Evolutionary conservation across 2,888 invertebrate species (phyloP).

Genomic region (Eueremaeus valkanovi): DNA sequence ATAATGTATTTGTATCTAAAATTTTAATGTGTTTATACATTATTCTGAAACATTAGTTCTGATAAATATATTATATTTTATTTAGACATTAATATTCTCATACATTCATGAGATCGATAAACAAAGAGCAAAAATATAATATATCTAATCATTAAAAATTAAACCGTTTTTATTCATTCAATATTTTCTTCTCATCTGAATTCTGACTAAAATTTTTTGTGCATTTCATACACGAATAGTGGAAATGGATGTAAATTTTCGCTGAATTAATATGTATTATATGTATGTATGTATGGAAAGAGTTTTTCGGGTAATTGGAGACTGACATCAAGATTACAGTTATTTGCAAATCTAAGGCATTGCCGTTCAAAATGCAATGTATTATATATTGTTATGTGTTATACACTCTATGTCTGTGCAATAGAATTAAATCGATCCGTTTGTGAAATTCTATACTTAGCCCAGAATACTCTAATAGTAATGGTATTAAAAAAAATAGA

Average conservation of each 20-base stretch:
- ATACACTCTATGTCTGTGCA: neutral
- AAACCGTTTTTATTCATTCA: too few relatives aligned
- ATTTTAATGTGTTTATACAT: too few relatives aligned
- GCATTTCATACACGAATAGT: too few relatives aligned
- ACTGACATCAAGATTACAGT: constrained; percentile 5
- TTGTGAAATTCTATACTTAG: neutral
- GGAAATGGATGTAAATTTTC: neutral
- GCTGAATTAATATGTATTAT: neutral
- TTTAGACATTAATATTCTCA: too few relatives aligned
- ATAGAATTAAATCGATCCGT: constrained; percentile 8
- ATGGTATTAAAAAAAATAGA: neutral
- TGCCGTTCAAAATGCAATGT: neutral
- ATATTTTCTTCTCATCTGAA: too few relatives aligned
- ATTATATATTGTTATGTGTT: neutral
- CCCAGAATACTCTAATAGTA: neutral
- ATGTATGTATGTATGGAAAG: neutral
- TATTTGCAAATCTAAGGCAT: neutral
- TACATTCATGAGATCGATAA: too few relatives aligned
- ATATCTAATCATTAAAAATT: too few relatives aligned
- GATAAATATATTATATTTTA: too few relatives aligned
- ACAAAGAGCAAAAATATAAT: too few relatives aligned
- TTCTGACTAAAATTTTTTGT: too few relatives aligned
- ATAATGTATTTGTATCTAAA: too few relatives aligned
- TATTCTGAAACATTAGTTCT: too few relatives aligned
- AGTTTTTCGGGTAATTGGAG: constrained; percentile 16